Conservation (phyloP, 2,113 vertebrate species). For the Eidolon helvum region DNA sequence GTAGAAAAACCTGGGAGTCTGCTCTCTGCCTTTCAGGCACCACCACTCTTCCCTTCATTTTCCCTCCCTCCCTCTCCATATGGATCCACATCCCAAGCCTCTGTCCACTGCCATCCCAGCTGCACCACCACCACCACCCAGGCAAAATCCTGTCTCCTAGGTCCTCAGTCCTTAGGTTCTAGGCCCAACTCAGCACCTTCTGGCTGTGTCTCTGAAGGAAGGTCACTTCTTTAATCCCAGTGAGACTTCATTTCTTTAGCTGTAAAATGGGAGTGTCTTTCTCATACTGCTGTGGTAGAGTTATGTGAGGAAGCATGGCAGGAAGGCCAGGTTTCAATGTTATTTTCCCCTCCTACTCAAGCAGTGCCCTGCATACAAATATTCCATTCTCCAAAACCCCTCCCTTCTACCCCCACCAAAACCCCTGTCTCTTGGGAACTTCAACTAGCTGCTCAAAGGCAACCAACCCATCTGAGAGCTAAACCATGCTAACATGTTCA, state of each 20-base stretch:
- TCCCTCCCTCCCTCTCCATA: too few relatives aligned
- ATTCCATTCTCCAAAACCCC: neutral
- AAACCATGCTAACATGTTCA: neutral
- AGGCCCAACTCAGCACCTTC: neutral
- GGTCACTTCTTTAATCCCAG: neutral
- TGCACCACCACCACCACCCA: rapidly evolving
- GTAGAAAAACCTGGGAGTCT: neutral
- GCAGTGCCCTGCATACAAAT: neutral
- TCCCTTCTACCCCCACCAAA: neutral
- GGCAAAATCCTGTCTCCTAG: neutral
- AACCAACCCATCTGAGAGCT: neutral
- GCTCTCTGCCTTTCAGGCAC: too few relatives aligned
- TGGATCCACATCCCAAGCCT: neutral
- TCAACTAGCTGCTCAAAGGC: neutral
- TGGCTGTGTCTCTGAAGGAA: neutral
- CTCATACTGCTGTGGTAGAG: neutral
- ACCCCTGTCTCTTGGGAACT: neutral
- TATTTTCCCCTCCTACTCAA: neutral
- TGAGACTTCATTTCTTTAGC: neutral
- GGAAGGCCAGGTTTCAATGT: neutral
- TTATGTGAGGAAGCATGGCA: neutral
- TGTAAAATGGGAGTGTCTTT: neutral
- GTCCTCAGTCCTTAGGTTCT: neutral
- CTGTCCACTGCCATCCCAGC: neutral
- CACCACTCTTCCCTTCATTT: too few relatives aligned